These are phyloP conservation scores for Megaptera novaeangliae DNA, from an alignment of 2,113 vertebrate genomes.

Conservation along the genomic window DNA sequence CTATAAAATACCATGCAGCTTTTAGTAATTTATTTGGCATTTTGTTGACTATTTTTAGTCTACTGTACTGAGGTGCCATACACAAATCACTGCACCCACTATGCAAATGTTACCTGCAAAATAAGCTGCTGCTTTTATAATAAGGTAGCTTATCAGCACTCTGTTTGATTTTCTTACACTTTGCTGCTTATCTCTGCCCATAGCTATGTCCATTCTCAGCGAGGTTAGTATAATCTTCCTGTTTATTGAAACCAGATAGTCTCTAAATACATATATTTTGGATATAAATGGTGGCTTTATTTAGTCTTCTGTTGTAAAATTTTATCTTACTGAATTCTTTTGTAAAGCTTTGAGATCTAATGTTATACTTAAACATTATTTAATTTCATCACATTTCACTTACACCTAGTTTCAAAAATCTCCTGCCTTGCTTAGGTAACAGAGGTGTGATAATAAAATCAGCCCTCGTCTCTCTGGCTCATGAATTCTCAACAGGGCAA, in stretches of 20 bases:
- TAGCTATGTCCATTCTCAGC: not conserved
- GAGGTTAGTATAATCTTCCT: not conserved
- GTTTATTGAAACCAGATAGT: not conserved
- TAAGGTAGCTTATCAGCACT: not conserved
- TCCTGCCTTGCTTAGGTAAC: not conserved
- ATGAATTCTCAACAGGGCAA: not conserved
- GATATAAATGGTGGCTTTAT: not conserved
- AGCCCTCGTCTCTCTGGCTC: not conserved
- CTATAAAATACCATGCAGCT: not conserved
- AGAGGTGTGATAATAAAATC: not conserved
- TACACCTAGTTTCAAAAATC: not conserved
- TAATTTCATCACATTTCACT: slow-evolving; percentile 29
- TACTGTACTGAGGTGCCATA: not conserved
- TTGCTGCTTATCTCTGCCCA: not conserved
- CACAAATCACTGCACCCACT: not conserved
- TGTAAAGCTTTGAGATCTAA: not conserved
- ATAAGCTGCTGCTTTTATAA: not conserved
- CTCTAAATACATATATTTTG: not conserved
- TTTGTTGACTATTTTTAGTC: slow-evolving; percentile 32
- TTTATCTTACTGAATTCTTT: slow-evolving; percentile 1
- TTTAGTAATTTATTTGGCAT: slow-evolving; percentile 17
- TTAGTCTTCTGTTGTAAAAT: not conserved
- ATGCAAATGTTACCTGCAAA: not conserved
- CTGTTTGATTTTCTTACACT: not conserved
- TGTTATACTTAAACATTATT: not conserved